A percentile compares a stretch with the other conserved stretches of the same genome.
These are phyloP conservation scores for Orthonevra nobilis DNA, from an alignment of 2,888 invertebrate genomes.

Conservation along the genomic window DNA sequence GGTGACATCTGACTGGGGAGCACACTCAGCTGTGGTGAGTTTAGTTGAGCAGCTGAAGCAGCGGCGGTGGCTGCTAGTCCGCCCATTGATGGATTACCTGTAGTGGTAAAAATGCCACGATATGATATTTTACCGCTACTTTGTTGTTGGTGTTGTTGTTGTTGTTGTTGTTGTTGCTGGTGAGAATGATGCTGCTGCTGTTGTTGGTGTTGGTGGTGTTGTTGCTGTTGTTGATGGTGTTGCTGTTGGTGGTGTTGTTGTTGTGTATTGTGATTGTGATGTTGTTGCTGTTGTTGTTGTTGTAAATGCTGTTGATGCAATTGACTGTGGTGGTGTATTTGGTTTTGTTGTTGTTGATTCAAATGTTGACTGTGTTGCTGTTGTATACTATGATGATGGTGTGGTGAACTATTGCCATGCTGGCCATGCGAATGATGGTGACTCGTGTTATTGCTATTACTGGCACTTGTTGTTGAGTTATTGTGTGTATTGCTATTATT, in stretches of 20 bases:
- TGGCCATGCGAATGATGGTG: constrained; percentile 73
- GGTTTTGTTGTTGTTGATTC: constrained; percentile 71
- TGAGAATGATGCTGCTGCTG: constrained; percentile 78
- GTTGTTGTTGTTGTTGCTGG: constrained; percentile 77
- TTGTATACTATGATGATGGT: constrained; percentile 72
- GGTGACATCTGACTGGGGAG: constrained; percentile 82
- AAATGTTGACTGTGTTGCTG: constrained; percentile 73
- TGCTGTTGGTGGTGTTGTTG: constrained; percentile 73
- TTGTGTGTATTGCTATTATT: constrained; percentile 76
- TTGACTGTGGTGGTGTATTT: constrained; percentile 75
- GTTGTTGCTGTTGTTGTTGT: constrained; percentile 74
- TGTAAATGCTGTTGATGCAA: constrained; percentile 74
- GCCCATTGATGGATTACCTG: constrained; percentile 81
- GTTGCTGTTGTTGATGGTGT: constrained; percentile 73
- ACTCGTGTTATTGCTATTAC: constrained; percentile 73
- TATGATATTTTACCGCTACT: constrained; percentile 83
- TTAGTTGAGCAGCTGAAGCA: constrained; percentile 74
- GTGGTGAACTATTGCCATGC: constrained; percentile 66
- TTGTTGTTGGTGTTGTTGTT: constrained; percentile 80
- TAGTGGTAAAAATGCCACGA: constrained; percentile 87
- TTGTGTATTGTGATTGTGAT: constrained; percentile 75
- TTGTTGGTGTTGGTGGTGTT: constrained; percentile 75
- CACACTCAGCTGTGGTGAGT: constrained; percentile 79
- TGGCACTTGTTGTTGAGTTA: constrained; percentile 73
- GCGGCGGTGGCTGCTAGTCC: constrained; percentile 68